These are phyloP conservation scores for Sebastes steindachneri DNA, from an alignment of 2,797 vertebrate genomes.

Conservation along the genomic window DNA sequence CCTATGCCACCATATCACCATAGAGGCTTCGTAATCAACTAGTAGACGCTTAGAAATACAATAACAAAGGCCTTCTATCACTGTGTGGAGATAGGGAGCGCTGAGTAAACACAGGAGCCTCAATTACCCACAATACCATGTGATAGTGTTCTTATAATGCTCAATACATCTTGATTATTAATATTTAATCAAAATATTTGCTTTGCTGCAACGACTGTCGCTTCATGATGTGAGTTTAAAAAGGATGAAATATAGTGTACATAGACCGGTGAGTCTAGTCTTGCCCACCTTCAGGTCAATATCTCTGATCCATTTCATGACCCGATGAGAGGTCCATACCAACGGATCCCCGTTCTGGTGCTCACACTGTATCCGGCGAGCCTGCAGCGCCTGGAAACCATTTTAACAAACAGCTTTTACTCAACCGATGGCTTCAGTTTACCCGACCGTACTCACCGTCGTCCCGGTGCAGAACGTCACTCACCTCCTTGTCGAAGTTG, in stretches of 20 bases:
- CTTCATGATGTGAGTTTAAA: background rate
- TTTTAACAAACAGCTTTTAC: slow-evolving; percentile 1
- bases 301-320: slow-evolving; percentile 89
- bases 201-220: background rate
- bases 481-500: slow-evolving; percentile 89
- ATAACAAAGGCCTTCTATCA: slow-evolving; percentile 30
- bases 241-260: background rate
- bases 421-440: background rate
- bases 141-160: background rate
- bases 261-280: background rate
- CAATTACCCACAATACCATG: background rate
- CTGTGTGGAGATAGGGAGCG: background rate
- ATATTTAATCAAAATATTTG: background rate
- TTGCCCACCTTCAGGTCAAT: slow-evolving; percentile 88
- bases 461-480: background rate
- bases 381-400: slow-evolving; percentile 83
- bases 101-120: slow-evolving; percentile 21
- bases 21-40: slow-evolving; percentile 25
- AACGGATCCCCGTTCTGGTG: slow-evolving; percentile 86
- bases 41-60: slow-evolving; percentile 7
- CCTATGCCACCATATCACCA: background rate
- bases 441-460: background rate
- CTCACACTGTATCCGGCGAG: slow-evolving; percentile 85
- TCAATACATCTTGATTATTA: background rate
- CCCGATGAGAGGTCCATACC: slow-evolving; percentile 90